phyloP scores from a whole-genome alignment of 2,888 invertebrate genomes.

The Odontocerum albicorne region DNA sequence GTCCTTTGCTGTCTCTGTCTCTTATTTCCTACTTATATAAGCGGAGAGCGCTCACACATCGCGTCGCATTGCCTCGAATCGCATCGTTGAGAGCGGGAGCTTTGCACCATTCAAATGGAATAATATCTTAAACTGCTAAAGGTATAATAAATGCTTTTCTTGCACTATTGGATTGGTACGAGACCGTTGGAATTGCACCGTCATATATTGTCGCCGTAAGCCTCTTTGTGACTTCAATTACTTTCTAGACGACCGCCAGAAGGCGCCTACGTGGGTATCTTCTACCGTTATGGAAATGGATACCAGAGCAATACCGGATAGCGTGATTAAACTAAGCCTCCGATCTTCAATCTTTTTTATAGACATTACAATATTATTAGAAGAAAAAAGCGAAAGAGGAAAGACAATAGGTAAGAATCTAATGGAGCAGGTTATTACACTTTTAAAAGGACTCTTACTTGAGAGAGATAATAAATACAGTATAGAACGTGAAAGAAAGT shows the following conservation, averaged over 20 bases:
- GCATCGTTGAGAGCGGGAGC: conserved; percentile 9
- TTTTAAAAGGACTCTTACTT: too few species aligned
- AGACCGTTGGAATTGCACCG: conserved; percentile 33
- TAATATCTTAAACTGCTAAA: conserved; percentile 29
- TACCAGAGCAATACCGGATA: conserved; percentile 15
- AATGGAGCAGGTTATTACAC: too few species aligned
- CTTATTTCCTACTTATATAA: too few species aligned
- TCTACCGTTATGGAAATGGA: conserved; percentile 24
- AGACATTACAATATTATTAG: too few species aligned
- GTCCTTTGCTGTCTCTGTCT: conserved; percentile 1
- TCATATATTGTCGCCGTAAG: conserved; percentile 35
- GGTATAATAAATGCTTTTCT: conserved; percentile 35
- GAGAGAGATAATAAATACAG: too few species aligned
- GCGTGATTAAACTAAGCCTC: too few species aligned
- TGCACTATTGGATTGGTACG: conserved; percentile 34
- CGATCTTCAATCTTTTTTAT: too few species aligned
- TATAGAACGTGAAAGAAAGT: too few species aligned
- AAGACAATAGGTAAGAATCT: too few species aligned
- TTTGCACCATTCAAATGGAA: conserved; percentile 24
- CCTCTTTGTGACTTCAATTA: conserved; percentile 36
- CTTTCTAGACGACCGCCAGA: conserved; percentile 26
- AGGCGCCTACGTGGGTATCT: conserved; percentile 16
- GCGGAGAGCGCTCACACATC: too few species aligned
- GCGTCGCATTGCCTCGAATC: too few species aligned
- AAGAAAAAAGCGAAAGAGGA: too few species aligned